A percentile compares a stretch with the other conserved stretches of the same genome.
phyloP scores from a whole-genome alignment of 2,113 vertebrate species.

The Pelmatolapia mariae region DNA sequence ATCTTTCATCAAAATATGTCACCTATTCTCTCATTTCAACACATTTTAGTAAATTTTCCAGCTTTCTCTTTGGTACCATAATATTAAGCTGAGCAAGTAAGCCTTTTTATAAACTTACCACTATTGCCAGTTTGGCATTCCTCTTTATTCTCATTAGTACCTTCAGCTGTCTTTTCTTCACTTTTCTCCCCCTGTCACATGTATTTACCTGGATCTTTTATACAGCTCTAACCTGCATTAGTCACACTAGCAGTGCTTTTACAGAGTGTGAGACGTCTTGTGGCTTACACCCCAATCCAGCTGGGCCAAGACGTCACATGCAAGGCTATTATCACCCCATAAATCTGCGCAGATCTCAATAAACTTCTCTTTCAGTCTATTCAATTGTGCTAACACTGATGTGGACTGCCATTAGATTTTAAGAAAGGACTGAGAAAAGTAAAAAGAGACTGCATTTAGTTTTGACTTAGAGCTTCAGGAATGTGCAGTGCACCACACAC shows the following conservation, averaged over 20 bases:
- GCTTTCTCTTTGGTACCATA: background rate
- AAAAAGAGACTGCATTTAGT: background rate
- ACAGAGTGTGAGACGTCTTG: conserved; percentile 65
- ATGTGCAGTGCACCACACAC: conserved; percentile 4
- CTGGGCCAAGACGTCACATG: conserved; percentile 59
- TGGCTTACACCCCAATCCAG: conserved; percentile 59
- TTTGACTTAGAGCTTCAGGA: conserved; percentile 6
- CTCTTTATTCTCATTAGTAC: background rate
- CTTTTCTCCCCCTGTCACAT: background rate
- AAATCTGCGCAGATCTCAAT: conserved; percentile 74
- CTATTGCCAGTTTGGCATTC: background rate
- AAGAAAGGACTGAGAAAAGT: background rate
- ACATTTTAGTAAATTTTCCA: background rate
- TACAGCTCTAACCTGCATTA: conserved; percentile 18
- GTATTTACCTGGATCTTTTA: conserved; percentile 24
- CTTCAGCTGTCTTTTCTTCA: background rate
- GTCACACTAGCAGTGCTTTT: conserved; percentile 33
- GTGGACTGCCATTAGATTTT: conserved; percentile 53
- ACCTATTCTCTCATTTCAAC: background rate
- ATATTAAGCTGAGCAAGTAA: background rate
- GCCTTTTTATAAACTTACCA: background rate
- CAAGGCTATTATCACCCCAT: conserved; percentile 74
- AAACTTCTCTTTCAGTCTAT: conserved; percentile 69
- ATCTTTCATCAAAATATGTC: background rate
- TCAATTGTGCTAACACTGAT: conserved; percentile 56